These are phyloP conservation scores for Vimba vimba DNA, from an alignment of 2,113 vertebrate species.

Conservation along the genomic window DNA sequence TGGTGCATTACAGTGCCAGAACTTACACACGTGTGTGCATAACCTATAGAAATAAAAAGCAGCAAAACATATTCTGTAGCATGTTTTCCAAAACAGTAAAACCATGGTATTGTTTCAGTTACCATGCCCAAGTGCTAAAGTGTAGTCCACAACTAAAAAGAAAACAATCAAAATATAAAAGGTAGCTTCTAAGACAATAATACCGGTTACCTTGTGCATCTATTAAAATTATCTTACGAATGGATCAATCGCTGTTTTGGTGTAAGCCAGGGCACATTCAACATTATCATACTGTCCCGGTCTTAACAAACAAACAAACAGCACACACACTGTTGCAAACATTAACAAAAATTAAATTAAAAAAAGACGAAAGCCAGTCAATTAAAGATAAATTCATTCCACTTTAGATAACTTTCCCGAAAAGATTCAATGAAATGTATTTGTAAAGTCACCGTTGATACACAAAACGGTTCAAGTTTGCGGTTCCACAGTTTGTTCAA, in stretches of 20 bases:
- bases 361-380: not conserved
- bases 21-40: not conserved
- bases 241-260: not conserved
- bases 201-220: not conserved
- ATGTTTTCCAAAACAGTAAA: too few species aligned
- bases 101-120: too few species aligned
- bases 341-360: not conserved
- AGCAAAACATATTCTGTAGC: not conserved
- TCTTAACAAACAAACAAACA: not conserved
- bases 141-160: not conserved
- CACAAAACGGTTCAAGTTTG: not conserved
- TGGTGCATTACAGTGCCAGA: not conserved
- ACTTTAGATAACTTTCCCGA: not conserved
- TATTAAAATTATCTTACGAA: not conserved
- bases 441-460: not conserved
- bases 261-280: not conserved
- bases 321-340: not conserved
- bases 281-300: not conserved
- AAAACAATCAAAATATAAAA: too few species aligned
- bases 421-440: not conserved
- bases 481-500: not conserved
- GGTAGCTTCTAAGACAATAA: not conserved
- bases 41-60: not conserved
- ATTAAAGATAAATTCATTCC: not conserved
- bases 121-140: not conserved